phyloP scores from a whole-genome alignment of 2,113 vertebrate genomes.

The Brachirus orientalis region DNA sequence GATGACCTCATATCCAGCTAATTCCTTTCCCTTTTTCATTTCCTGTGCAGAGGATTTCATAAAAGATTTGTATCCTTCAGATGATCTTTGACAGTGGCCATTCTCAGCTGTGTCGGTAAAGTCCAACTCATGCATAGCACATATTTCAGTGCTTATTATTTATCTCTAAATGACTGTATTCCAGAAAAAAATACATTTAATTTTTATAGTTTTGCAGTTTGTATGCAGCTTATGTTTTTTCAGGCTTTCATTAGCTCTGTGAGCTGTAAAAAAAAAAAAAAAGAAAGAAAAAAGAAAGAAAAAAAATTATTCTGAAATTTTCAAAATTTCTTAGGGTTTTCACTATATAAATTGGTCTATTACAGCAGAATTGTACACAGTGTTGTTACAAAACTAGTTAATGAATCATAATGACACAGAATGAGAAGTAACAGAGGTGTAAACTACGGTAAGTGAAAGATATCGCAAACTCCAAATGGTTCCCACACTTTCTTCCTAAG shows the following conservation, averaged over 20 bases:
- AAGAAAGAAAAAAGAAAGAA: too few species aligned
- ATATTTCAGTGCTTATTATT: neutral
- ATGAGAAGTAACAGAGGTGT: neutral
- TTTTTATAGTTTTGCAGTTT: too few species aligned
- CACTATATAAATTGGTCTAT: too few species aligned
- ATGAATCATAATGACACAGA: conserved; percentile 8
- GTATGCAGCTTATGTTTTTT: too few species aligned
- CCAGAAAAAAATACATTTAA: neutral
- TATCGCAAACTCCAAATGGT: neutral
- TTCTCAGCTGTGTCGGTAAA: neutral
- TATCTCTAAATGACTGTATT: neutral
- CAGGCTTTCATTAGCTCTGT: too few species aligned
- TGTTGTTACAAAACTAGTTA: neutral
- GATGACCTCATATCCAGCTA: neutral
- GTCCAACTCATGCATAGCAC: neutral
- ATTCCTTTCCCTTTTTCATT: neutral
- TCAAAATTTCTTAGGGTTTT: too few species aligned
- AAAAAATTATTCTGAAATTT: too few species aligned
- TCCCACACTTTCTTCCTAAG: conserved; percentile 32
- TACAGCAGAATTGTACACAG: neutral
- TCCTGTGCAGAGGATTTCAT: neutral
- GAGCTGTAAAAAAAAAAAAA: too few species aligned
- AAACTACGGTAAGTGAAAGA: neutral
- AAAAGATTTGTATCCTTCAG: neutral
- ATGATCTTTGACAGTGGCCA: neutral